Evolutionary conservation across 2,797 vertebrate species (phyloP).

Genomic region (Acanthiza pusilla): DNA sequence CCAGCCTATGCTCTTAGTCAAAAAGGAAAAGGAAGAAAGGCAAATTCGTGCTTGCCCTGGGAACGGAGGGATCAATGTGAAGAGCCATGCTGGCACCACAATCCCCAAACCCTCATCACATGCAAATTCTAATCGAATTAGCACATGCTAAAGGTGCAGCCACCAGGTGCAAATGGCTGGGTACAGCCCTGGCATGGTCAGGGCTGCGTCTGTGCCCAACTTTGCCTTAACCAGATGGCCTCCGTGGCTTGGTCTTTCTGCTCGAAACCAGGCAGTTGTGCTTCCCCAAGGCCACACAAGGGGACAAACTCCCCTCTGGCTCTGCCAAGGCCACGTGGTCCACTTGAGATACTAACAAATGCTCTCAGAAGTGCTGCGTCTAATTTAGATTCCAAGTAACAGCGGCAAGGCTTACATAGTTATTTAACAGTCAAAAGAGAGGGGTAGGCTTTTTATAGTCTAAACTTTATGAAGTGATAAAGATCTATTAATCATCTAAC

Average conservation of each 20-base stretch:
- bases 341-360: not conserved
- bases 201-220: not conserved
- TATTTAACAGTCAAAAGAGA: slow-evolving; percentile 33
- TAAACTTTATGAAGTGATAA: slow-evolving; percentile 53
- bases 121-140: not conserved
- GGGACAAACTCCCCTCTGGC: not conserved
- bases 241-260: not conserved
- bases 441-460: slow-evolving; percentile 38
- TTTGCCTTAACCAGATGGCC: not conserved
- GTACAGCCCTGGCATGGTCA: not conserved
- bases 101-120: not conserved
- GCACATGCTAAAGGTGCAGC: not conserved
- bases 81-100: not conserved
- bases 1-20: not conserved
- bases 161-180: not conserved
- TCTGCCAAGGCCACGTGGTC: not conserved
- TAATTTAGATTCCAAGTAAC: not conserved
- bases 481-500: slow-evolving; percentile 60
- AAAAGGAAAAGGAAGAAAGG: not conserved
- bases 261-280: accelerated
- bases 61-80: not conserved
- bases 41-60: not conserved
- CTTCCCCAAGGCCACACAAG: not conserved
- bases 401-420: not conserved
- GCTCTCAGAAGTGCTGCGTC: not conserved